A percentile compares a stretch with the other conserved stretches of the same genome.
These are phyloP conservation scores for Drosophila subquinaria DNA, from an alignment of 2,888 invertebrate species.

Conservation along the genomic window DNA sequence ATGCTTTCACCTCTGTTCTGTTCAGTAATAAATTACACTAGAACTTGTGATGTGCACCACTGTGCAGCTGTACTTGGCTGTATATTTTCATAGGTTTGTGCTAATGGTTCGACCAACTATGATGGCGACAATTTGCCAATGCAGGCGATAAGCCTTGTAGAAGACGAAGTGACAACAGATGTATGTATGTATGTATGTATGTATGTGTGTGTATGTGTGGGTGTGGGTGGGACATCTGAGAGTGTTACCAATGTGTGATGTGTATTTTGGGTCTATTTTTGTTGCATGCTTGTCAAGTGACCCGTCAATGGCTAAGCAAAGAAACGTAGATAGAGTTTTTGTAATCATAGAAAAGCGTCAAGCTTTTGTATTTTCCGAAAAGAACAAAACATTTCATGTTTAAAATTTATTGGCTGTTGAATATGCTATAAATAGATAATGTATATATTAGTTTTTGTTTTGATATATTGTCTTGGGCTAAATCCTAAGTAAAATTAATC, in stretches of 20 bases:
- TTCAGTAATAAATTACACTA: background rate
- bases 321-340: constrained; percentile 49
- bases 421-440: constrained; percentile 19
- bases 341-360: constrained; percentile 49
- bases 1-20: background rate
- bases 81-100: constrained; percentile 31
- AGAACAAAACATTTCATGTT: constrained; percentile 26
- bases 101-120: constrained; percentile 51
- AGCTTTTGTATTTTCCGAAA: constrained; percentile 25
- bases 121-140: constrained; percentile 80
- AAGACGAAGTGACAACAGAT: constrained; percentile 26
- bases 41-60: constrained; percentile 21
- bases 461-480: constrained; percentile 1
- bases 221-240: background rate
- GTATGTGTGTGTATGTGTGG: background rate
- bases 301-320: constrained; percentile 39
- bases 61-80: constrained; percentile 26
- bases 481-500: constrained; percentile 46
- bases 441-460: constrained; percentile 9
- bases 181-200: constrained; percentile 14
- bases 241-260: constrained; percentile 31
- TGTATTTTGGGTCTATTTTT: constrained; percentile 47
- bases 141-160: constrained; percentile 69
- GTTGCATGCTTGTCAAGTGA: constrained; percentile 39
- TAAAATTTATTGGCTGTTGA: constrained; percentile 25